phyloP scores from a whole-genome alignment of 1,140 invertebrate genomes.

The Helicorthomorpha holstii region DNA sequence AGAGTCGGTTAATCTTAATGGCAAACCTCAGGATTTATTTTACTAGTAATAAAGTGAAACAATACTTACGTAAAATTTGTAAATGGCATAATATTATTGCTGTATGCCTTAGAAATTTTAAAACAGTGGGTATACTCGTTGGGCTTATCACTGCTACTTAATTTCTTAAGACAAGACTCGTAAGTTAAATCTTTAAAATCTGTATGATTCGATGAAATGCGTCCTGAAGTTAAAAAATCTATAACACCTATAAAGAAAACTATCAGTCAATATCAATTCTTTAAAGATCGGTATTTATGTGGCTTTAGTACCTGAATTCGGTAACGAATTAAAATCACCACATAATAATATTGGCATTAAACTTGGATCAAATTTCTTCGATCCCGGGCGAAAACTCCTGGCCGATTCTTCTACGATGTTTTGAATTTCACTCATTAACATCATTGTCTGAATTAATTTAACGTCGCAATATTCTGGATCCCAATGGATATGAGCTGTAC shows the following conservation, averaged over 20 bases:
- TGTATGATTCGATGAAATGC: constrained; percentile 72
- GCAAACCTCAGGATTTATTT: no score
- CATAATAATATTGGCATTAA: constrained; percentile 86
- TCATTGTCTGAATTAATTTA: constrained; percentile 99
- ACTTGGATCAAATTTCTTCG: constrained; percentile 47
- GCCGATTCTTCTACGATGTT: constrained; percentile 59
- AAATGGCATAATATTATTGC: constrained; percentile 87
- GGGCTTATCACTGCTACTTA: constrained; percentile 54
- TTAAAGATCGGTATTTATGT: not conserved
- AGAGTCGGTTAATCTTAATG: no score
- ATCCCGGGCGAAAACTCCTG: constrained; percentile 33
- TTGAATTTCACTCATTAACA: constrained; percentile 78
- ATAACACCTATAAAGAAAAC: constrained; percentile 55
- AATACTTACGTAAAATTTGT: constrained; percentile 90
- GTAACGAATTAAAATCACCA: constrained; percentile 97
- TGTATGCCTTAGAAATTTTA: constrained; percentile 82
- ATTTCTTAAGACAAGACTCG: constrained; percentile 75
- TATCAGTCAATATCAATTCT: not conserved
- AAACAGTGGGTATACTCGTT: constrained; percentile 92
- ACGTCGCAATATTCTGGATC: constrained; percentile 99
- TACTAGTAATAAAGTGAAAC: constrained; percentile 8
- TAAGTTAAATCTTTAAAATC: constrained; percentile 96
- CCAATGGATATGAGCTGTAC: constrained; percentile 99
- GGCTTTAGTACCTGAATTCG: constrained; percentile 64
- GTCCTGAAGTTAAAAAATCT: constrained; percentile 79